Percentiles rank a stretch among this genome's conserved stretches.
Evolutionary conservation across 2,797 vertebrate genomes (phyloP).

Genomic region (Mus caroli): DNA sequence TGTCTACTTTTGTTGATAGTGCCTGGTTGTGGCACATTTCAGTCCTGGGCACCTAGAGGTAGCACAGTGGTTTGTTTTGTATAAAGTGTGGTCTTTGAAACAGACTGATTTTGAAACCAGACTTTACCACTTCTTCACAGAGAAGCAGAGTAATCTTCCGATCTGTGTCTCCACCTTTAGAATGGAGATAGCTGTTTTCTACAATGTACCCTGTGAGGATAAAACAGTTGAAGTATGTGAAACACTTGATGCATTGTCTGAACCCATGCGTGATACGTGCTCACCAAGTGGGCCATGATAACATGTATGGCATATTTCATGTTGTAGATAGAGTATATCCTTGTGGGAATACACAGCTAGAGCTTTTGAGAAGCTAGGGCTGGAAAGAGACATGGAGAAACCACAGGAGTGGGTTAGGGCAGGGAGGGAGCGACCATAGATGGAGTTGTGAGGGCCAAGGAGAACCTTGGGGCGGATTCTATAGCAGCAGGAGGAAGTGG

Average conservation of each 20-base stretch:
- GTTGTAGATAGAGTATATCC: neutral
- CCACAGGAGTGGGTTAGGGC: neutral
- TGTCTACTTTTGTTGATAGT: neutral
- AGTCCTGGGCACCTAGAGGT: neutral
- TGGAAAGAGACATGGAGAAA: neutral
- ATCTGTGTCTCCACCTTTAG: conserved; percentile 6
- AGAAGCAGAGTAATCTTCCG: neutral
- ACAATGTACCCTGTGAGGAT: neutral
- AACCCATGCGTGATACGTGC: neutral
- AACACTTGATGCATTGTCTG: neutral
- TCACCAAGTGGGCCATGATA: neutral
- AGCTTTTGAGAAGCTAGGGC: neutral
- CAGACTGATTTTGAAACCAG: conserved; percentile 1
- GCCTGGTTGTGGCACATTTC: neutral
- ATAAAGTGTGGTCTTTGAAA: conserved; percentile 47
- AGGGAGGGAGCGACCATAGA: neutral
- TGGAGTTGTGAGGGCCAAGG: conserved; percentile 1
- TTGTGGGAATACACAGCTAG: neutral
- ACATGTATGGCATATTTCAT: neutral
- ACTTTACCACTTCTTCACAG: neutral
- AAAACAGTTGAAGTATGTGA: neutral
- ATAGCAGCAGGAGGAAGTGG: conserved; percentile 25
- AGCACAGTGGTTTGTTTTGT: neutral
- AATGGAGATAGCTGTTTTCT: conserved; percentile 7
- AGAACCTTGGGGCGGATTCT: neutral